Percentiles rank a stretch among this genome's conserved stretches.
Conservation (phyloP, 2,888 invertebrate genomes). For the Nomada flava region DNA sequence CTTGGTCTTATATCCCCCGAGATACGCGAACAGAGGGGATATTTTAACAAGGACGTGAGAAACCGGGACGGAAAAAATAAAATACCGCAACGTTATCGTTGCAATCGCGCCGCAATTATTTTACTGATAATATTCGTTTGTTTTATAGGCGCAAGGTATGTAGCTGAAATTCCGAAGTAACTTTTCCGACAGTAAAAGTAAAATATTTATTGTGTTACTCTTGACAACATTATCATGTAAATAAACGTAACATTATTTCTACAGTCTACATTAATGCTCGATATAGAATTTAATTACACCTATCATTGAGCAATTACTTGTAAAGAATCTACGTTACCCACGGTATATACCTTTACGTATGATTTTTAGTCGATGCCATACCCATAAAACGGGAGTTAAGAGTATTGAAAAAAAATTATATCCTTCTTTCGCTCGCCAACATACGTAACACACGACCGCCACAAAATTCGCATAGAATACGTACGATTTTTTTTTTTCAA, state of each 20-base stretch:
- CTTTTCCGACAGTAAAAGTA: constrained; percentile 68
- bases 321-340: constrained; percentile 73
- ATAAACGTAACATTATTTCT: constrained; percentile 65
- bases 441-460: constrained; percentile 6
- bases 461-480: constrained; percentile 5
- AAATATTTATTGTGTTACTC: constrained; percentile 77
- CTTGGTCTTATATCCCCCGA: constrained; percentile 21
- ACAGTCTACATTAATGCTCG: constrained; percentile 62
- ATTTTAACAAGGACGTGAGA: neutral
- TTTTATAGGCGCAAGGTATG: neutral
- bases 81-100: constrained; percentile 26
- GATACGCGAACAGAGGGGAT: neutral
- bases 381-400: constrained; percentile 31
- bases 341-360: constrained; percentile 42
- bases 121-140: constrained; percentile 13
- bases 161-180: neutral
- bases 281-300: constrained; percentile 75
- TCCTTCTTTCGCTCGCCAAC: constrained; percentile 9
- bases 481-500: neutral
- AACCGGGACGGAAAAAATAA: constrained; percentile 35
- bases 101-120: neutral
- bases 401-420: constrained; percentile 29
- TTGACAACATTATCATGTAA: constrained; percentile 73
- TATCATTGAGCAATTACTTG: constrained; percentile 79
- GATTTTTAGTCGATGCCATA: constrained; percentile 41